Conservation (phyloP, 35 echinoderm and acorn worm species). For the Ophiothrix spiculata region DNA sequence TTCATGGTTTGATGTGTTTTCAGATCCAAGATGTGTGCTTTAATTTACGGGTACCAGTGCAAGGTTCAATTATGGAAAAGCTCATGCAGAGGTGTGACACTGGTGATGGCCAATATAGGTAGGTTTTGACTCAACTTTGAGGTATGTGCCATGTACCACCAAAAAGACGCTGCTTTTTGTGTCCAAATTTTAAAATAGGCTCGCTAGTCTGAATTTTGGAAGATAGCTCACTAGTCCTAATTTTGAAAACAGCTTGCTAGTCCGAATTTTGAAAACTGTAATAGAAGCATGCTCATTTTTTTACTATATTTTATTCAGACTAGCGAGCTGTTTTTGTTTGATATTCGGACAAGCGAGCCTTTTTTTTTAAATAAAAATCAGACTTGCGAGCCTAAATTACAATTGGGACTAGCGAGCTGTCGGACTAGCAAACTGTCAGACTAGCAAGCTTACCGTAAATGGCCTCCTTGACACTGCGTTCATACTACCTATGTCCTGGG, state of each 20-base stretch:
- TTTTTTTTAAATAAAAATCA: conserved; percentile 66
- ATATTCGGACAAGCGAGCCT: conserved; percentile 75
- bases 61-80: conserved; percentile 86
- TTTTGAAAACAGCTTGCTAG: no score
- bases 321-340: conserved; percentile 57
- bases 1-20: neutral
- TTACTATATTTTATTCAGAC: conserved; percentile 41
- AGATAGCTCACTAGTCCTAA: no score
- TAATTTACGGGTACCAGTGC: conserved; percentile 65
- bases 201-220: no score
- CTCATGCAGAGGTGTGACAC: conserved; percentile 76
- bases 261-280: no score
- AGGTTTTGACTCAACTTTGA: no score
- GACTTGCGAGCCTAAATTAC: conserved; percentile 70
- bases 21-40: conserved; percentile 88
- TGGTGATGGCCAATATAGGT: conserved; percentile 65
- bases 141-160: no score
- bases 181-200: no score
- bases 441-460: conserved; percentile 52
- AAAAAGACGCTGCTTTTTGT: no score
- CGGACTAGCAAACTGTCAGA: no score
- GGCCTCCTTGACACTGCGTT: neutral
- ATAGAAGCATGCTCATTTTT: no score
- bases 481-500: no score
- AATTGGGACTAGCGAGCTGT: no score